Base-by-base conservation (phyloP, 2,797 vertebrate genomes). In the Lepilemur ruficaudatus region DNA sequence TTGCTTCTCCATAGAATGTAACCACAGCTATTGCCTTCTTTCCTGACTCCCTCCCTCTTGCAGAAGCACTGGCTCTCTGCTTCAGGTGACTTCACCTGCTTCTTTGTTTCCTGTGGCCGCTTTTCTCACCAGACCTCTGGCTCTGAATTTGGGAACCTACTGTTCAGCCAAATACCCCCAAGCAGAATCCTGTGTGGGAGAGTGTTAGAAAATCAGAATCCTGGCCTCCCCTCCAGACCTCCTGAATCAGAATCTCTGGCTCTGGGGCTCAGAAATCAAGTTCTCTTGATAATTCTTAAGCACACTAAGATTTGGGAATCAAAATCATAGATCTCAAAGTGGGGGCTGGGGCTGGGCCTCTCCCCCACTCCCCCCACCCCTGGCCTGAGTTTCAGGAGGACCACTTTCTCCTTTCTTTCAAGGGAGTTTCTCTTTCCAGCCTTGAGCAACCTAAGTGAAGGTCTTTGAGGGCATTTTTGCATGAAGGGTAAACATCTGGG, bases 401-500 rank as follows among this genome's bases (percentile, higher is more conserved):
- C 5, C 8, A 20, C 9, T 1, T 50, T 81, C 14, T 14, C 14
- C 30, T 15, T 78, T 59, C 35, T 43, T 67, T 59, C 11, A 17
- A 5, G 10, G 50, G 7, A 80, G 10, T 35, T 43, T 81, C 18
- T 46, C 28, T 67, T 57, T 57, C 32, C 48, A 55, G 35, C 32
- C 46, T 25, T 35, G 15, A 88, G 46, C 10, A 32, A 67, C 3
- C 30, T 57, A 28, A 23, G 25, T 50, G 17, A 9, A 72, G 12
- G 35, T 48, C 72, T 94, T 55, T 59, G 82, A 89, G 41, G 11
- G 3, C 55, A 52, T 46, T 69, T 55, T 63, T 35, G 70, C 61
- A 32, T 57, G 41, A 89, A 59, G 28, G 86, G 41, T 82, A 91
- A 96, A 84, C 93, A 84, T 89, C 85, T 65, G 90, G 93, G 75